Percentiles rank a stretch among this genome's conserved stretches.
phyloP scores from a whole-genome alignment of 1,140 invertebrate genomes.

The Zaprionus inermis region DNA sequence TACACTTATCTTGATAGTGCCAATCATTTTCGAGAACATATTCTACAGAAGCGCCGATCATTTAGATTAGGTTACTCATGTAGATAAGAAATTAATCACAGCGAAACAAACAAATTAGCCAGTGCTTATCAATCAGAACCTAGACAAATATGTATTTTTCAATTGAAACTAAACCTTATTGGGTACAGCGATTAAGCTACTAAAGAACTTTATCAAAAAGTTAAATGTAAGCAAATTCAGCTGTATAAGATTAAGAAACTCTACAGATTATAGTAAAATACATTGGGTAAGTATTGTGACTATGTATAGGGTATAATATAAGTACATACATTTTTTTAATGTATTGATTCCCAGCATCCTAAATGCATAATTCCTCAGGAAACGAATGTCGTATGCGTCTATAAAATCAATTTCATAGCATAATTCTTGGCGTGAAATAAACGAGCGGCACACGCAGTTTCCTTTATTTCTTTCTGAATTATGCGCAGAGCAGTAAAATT shows the following conservation, averaged over 20 bases:
- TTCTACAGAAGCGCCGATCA: background rate
- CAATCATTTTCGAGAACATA: background rate
- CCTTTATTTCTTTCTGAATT: slow-evolving; percentile 5
- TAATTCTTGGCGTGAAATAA: background rate
- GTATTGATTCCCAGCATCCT: background rate
- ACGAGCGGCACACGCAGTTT: background rate
- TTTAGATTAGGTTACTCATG: background rate
- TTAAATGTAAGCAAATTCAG: background rate
- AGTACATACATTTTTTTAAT: background rate
- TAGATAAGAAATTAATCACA: slow-evolving; percentile 3
- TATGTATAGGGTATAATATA: background rate
- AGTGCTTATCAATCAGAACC: background rate
- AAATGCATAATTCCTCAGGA: background rate
- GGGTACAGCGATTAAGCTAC: background rate
- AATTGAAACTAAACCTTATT: background rate
- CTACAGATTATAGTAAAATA: background rate
- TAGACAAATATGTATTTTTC: background rate
- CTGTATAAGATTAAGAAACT: background rate
- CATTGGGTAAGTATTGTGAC: background rate
- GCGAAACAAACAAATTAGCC: background rate
- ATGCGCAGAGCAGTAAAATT: slow-evolving; percentile 1
- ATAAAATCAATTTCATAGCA: background rate
- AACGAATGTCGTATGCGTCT: background rate
- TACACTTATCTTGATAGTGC: background rate
- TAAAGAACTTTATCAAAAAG: background rate